These are phyloP conservation scores for Nephrocerus scutellatus DNA, from an alignment of 2,888 invertebrate genomes.

Conservation along the genomic window DNA sequence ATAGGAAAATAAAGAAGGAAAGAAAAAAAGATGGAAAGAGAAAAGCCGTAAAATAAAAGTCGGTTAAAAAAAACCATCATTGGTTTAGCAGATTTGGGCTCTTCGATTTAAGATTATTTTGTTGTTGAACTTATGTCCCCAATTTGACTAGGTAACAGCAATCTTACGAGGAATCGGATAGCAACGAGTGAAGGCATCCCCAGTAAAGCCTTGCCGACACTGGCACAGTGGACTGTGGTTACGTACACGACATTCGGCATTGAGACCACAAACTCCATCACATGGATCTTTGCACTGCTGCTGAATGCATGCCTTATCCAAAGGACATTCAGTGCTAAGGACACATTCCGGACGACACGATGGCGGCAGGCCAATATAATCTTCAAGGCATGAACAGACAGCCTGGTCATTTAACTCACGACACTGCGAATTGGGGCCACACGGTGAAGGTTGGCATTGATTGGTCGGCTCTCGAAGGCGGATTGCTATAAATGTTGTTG, in stretches of 20 bases:
- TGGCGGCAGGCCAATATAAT: conserved; percentile 59
- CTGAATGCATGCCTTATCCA: conserved; percentile 57
- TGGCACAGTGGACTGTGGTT: conserved; percentile 74
- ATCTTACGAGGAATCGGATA: conserved; percentile 49
- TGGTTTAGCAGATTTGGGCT: too few species aligned
- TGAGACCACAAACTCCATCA: conserved; percentile 54
- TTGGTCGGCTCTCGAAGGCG: conserved; percentile 30
- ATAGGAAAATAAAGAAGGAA: too few species aligned
- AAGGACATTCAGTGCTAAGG: conserved; percentile 57
- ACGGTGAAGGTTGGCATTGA: conserved; percentile 58
- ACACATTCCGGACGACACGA: conserved; percentile 65
- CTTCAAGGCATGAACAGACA: conserved; percentile 57
- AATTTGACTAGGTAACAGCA: too few species aligned
- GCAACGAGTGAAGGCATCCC: conserved; percentile 68
- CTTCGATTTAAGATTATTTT: too few species aligned
- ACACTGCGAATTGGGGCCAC: conserved; percentile 63
- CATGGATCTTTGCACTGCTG: conserved; percentile 63
- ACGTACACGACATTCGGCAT: conserved; percentile 64
- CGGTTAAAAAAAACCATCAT: too few species aligned
- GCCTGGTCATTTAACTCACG: conserved; percentile 55
- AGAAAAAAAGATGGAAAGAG: too few species aligned
- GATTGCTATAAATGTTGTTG: conserved; percentile 19
- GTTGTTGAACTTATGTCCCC: too few species aligned
- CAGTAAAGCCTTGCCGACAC: conserved; percentile 62
- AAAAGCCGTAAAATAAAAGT: too few species aligned